phyloP scores from a whole-genome alignment of 2,113 vertebrate species.

The Edolisoma coerulescens region DNA sequence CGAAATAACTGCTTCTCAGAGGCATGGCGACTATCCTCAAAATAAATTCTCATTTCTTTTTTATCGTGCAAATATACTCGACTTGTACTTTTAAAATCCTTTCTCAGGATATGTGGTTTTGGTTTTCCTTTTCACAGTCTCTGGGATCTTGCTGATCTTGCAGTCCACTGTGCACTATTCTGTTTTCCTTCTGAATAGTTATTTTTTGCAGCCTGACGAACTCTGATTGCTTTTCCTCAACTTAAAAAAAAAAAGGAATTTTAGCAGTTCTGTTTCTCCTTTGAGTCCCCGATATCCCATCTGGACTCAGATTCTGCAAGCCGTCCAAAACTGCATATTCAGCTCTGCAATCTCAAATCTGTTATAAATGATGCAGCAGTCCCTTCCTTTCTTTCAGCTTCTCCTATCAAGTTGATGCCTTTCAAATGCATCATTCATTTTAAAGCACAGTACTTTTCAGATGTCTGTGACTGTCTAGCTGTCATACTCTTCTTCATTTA shows the following conservation, averaged over 20 bases:
- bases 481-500: not conserved
- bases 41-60: not conserved
- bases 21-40: not conserved
- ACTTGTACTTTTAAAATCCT: not conserved
- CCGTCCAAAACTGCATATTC: not conserved
- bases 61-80: not conserved
- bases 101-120: not conserved
- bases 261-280: slow-evolving; percentile 9
- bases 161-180: not conserved
- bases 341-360: not conserved
- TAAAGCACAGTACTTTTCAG: not conserved
- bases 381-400: not conserved
- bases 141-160: not conserved
- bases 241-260: not conserved
- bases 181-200: not conserved
- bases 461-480: not conserved
- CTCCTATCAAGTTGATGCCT: not conserved
- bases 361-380: slow-evolving; percentile 16
- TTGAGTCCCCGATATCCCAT: not conserved
- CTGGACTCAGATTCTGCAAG: slow-evolving; percentile 11
- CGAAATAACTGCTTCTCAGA: not conserved
- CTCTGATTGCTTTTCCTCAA: not conserved
- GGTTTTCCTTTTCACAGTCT: not conserved
- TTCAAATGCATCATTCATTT: not conserved
- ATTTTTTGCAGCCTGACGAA: slow-evolving; percentile 1